These are phyloP conservation scores for Norana najaformis DNA, from an alignment of 2,888 invertebrate species.

Conservation along the genomic window DNA sequence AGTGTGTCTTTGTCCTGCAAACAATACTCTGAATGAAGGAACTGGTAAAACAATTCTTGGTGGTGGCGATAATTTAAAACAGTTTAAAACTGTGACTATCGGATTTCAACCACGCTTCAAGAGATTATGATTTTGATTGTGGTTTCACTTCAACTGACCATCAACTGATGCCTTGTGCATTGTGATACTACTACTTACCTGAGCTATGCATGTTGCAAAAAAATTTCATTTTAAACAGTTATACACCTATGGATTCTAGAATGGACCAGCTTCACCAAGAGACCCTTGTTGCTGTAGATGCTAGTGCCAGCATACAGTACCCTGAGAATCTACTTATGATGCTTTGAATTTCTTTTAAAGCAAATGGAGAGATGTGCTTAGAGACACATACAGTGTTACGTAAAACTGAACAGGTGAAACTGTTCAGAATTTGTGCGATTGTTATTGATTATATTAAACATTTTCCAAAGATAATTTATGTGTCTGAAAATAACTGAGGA, in stretches of 20 bases:
- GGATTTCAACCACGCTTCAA: too few species aligned
- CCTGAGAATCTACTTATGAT: not conserved
- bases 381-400: not conserved
- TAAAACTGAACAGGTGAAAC: not conserved
- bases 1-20: too few species aligned
- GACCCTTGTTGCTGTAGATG: not conserved
- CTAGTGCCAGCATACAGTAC: not conserved
- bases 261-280: not conserved
- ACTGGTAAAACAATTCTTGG: too few species aligned
- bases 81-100: not conserved
- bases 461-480: not conserved
- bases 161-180: not conserved
- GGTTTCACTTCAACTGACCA: too few species aligned
- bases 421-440: not conserved
- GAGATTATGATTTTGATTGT: too few species aligned
- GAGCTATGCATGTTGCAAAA: not conserved
- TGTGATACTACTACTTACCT: too few species aligned
- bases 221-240: not conserved
- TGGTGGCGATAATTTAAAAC: too few species aligned
- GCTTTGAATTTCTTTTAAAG: not conserved
- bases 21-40: too few species aligned
- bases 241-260: not conserved
- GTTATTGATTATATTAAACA: not conserved
- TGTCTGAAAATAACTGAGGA: not conserved
- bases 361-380: not conserved